A percentile compares a stretch with the other conserved stretches of the same genome.
These are phyloP conservation scores for Lepus europaeus DNA, from an alignment of 2,113 vertebrate genomes.

Conservation along the genomic window DNA sequence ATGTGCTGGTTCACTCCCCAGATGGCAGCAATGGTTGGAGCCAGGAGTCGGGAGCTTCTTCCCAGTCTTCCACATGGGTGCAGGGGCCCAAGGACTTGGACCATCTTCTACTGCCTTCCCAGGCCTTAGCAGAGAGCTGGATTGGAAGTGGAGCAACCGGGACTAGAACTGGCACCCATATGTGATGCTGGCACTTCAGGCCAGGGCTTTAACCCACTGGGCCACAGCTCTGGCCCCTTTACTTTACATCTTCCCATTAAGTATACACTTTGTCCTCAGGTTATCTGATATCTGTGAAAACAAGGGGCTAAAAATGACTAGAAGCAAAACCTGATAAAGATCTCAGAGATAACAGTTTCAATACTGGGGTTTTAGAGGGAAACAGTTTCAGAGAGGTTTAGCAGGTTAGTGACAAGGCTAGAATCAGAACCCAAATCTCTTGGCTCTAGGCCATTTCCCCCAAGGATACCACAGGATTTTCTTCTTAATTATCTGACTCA, in stretches of 20 bases:
- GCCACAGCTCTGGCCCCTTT: background rate
- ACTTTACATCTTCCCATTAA: background rate
- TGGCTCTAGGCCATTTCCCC: background rate
- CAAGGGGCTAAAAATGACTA: background rate
- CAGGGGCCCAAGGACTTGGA: too few species aligned
- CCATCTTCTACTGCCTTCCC: too few species aligned
- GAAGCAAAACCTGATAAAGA: constrained; percentile 45
- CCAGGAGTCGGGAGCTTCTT: too few species aligned
- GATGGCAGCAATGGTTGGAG: too few species aligned
- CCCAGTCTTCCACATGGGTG: too few species aligned
- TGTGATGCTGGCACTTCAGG: too few species aligned
- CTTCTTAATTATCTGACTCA: background rate
- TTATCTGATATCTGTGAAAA: background rate
- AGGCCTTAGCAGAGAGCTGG: too few species aligned
- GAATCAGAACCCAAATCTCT: constrained; percentile 37
- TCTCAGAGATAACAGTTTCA: background rate
- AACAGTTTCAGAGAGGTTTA: background rate
- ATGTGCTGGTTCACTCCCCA: too few species aligned
- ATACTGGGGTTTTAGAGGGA: background rate
- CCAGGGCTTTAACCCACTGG: too few species aligned
- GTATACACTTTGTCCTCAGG: background rate
- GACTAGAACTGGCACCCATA: too few species aligned
- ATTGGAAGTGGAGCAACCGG: too few species aligned
- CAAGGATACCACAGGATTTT: background rate
- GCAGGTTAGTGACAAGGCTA: background rate